Evolutionary conservation across 1,140 invertebrate species (phyloP).

Genomic region (Paracyclopina nana): DNA sequence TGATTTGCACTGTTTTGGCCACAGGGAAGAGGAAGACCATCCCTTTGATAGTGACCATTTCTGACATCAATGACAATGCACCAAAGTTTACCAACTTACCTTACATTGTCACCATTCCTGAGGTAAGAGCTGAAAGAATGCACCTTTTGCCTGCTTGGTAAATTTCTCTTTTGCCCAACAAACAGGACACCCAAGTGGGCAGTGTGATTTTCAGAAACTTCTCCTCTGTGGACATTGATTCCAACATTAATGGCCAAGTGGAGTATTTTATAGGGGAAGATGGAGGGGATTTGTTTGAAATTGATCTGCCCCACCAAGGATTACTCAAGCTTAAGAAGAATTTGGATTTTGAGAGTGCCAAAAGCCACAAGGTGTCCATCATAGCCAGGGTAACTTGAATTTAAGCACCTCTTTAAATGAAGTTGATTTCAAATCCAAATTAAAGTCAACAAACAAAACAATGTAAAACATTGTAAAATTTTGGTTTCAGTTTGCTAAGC

Average conservation of each 20-base stretch:
- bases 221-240: neutral
- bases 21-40: conserved; percentile 48
- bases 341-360: neutral
- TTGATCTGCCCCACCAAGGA: conserved; percentile 9
- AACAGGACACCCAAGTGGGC: neutral
- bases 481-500: no score
- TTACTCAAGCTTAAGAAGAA: conserved; percentile 1
- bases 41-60: conserved; percentile 65
- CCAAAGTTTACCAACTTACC: conserved; percentile 36
- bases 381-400: conserved; percentile 10
- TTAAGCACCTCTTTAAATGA: conserved; percentile 10
- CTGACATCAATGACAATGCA: conserved; percentile 73
- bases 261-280: neutral
- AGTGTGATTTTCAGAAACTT: neutral
- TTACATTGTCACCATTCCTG: conserved; percentile 60
- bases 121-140: conserved; percentile 54
- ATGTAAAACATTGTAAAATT: no score
- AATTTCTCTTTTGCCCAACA: neutral
- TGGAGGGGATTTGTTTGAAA: neutral
- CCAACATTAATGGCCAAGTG: conserved; percentile 12
- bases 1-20: conserved; percentile 51
- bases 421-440: no score
- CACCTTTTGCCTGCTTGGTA: no score
- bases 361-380: neutral
- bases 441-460: no score